Evolutionary conservation across 1,140 invertebrate species (phyloP).

Genomic region (Camponotus vicinus): DNA sequence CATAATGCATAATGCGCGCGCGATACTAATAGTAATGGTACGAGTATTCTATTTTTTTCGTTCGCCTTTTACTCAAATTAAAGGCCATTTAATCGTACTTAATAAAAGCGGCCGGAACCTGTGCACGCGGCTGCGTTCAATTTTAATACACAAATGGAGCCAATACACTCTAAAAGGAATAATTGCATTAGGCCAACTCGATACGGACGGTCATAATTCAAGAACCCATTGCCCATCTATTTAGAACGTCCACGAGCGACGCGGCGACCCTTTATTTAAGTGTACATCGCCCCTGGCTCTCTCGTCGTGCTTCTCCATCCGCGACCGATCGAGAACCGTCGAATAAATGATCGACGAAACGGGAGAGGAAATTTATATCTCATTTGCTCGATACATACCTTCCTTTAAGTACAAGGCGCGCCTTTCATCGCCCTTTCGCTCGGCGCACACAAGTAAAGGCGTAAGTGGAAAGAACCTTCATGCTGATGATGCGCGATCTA

Average conservation of each 20-base stretch:
- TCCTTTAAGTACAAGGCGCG: constrained; percentile 52
- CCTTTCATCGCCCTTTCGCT: constrained; percentile 45
- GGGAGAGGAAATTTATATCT: constrained; percentile 60
- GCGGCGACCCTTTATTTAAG: constrained; percentile 78
- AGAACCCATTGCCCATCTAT: constrained; percentile 82
- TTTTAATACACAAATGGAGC: constrained; percentile 84
- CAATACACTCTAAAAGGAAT: constrained; percentile 80
- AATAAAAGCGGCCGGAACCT: background rate
- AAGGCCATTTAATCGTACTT: constrained; percentile 82
- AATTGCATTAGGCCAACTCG: constrained; percentile 80
- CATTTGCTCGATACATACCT: constrained; percentile 48
- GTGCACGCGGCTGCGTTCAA: constrained; percentile 72
- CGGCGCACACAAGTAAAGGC: background rate
- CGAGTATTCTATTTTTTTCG: background rate
- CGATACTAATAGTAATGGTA: background rate
- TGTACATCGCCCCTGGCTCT: constrained; percentile 68
- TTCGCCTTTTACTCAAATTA: constrained; percentile 79
- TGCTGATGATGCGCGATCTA: constrained; percentile 12
- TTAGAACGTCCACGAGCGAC: constrained; percentile 78
- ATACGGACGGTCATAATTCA: constrained; percentile 81
- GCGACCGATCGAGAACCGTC: constrained; percentile 80
- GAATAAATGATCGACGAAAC: constrained; percentile 51
- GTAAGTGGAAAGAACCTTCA: constrained; percentile 15
- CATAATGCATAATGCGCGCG: background rate
- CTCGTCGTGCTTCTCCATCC: constrained; percentile 77